These are phyloP conservation scores for Steinernema feltiae DNA, from an alignment of 1,140 invertebrate genomes.

Conservation along the genomic window DNA sequence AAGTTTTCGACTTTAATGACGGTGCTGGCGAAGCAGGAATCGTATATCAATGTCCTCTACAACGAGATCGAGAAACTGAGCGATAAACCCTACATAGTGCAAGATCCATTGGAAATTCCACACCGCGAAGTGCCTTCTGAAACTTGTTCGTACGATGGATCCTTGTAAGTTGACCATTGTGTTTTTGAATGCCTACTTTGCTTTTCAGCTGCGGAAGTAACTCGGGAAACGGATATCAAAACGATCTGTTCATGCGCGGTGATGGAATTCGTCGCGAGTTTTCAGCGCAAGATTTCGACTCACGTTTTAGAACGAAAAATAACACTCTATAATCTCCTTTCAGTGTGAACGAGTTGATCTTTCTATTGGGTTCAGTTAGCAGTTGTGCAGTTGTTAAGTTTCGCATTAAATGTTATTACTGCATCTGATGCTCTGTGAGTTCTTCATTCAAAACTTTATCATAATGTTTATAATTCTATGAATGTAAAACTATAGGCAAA, in stretches of 20 bases:
- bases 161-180: not conserved
- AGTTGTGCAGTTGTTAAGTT: too few species aligned
- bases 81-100: not conserved
- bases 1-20: not conserved
- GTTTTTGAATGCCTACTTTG: not conserved
- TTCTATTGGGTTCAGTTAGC: too few species aligned
- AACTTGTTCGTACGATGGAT: not conserved
- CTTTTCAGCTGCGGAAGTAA: not conserved
- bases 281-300: not conserved
- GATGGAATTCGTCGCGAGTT: not conserved
- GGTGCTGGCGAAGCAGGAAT: not conserved
- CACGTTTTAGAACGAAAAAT: not conserved
- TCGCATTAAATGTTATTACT: too few species aligned
- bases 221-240: not conserved
- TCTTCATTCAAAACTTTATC: too few species aligned
- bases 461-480: too few species aligned
- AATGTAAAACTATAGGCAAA: too few species aligned
- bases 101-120: not conserved
- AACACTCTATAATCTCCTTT: conserved; percentile 1
- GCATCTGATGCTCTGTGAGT: too few species aligned
- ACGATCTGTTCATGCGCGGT: not conserved
- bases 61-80: not conserved
- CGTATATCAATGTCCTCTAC: not conserved
- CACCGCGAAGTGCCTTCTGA: not conserved
- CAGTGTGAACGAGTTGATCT: too few species aligned